Evolutionary conservation across 2,888 invertebrate genomes (phyloP), one percentile per base, ranked within the genome.

Genomic region (Diloba caeruleocephala): DNA sequence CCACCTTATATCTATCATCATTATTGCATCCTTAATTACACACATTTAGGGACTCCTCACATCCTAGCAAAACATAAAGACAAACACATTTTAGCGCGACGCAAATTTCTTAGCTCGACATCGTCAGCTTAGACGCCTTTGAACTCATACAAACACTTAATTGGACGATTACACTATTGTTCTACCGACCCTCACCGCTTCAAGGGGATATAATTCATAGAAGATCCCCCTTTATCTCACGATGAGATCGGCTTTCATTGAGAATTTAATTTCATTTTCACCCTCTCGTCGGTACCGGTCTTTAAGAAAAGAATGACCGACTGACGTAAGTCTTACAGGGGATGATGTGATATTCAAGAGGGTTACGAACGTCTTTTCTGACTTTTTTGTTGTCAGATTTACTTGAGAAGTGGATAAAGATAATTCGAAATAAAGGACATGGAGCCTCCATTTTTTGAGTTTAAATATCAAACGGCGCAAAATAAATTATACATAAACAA

Each of bases 211-310:
- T 91, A 87, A 90, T 88, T 92, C 91, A 92, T 90, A 87, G 87
- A 76, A 79, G 82, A 82, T 86, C 85, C 89, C 90, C 82, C 88
- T 71, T 90, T 87, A 89, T 88, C 87, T 83, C 85, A 87, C 82
- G 80, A 80, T 65, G 65, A 83, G 87, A 87, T 88, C 83, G 84
- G 89, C 90, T 89, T 91, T 92, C 90, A 92, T 88, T 88, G 81
- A 85, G 88, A 90, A 91, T 92, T 92, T 92, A 90, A 93, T 93
- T 92, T 92, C 89, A 89, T 92, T 88, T 88, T 89, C 92, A 90
- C 93, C 92, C 91, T 89, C 88, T 85, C 83, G 49, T 21, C 10
- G 10, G 28, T 69, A 78, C 76, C 79, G 56, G 67, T 78, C 67
- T 77, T 81, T 87, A 84, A 88, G 88, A 88, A 88, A 90, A 91